A percentile compares a stretch with the other conserved stretches of the same genome.
phyloP scores from a whole-genome alignment of 2,113 vertebrate species.

The Polypterus senegalus region DNA sequence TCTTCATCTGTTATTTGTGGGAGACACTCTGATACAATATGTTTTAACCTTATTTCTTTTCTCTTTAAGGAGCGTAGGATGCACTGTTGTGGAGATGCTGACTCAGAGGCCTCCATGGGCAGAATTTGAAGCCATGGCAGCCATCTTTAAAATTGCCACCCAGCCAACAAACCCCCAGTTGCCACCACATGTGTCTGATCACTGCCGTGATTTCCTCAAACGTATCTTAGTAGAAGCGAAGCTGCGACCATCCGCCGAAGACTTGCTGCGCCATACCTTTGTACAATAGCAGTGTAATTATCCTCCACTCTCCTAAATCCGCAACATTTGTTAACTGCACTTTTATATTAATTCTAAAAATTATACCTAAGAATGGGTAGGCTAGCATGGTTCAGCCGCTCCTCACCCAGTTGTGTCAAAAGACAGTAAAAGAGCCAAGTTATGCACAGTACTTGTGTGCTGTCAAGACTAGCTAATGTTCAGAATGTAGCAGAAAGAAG shows the following conservation, averaged over 20 bases:
- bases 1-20: not conserved
- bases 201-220: constrained; percentile 88
- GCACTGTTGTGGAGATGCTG: constrained; percentile 97
- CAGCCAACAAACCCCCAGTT: constrained; percentile 92
- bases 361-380: not conserved
- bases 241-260: constrained; percentile 82
- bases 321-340: not conserved
- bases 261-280: constrained; percentile 88
- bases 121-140: constrained; percentile 96
- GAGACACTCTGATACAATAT: constrained; percentile 21
- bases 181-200: constrained; percentile 84
- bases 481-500: not conserved
- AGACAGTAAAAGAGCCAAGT: not conserved
- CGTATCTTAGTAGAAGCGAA: constrained; percentile 92
- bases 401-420: not conserved
- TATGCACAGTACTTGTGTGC: not conserved
- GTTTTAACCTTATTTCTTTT: constrained; percentile 21
- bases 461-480: not conserved
- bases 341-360: not conserved
- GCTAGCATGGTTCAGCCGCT: not conserved
- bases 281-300: constrained; percentile 72
- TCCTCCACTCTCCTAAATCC: too few species aligned
- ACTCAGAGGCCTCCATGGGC: constrained; percentile 95
- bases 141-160: constrained; percentile 98
- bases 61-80: constrained; percentile 80